A percentile compares a stretch with the other conserved stretches of the same genome.
Conservation (phyloP, 2,797 vertebrate genomes). For the Pachyuromys duprasi region DNA sequence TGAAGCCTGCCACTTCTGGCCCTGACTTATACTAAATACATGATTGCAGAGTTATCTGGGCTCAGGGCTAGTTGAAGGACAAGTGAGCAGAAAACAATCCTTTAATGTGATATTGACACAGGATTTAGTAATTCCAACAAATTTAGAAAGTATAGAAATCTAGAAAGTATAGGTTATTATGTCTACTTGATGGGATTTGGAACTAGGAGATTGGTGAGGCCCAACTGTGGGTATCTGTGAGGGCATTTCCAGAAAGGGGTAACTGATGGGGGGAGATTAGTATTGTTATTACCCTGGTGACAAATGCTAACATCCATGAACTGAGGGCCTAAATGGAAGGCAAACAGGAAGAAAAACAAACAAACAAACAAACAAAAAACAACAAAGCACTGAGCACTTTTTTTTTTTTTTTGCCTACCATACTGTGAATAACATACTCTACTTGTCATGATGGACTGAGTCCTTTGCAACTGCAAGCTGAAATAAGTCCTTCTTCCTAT, state of each 20-base stretch:
- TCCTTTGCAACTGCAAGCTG: background rate
- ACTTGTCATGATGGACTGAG: too few relatives aligned
- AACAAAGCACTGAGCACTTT: background rate
- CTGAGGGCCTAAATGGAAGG: background rate
- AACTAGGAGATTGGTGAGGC: background rate
- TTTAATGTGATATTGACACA: background rate
- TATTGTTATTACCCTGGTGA: background rate
- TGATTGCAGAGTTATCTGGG: conserved; percentile 60
- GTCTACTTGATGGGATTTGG: background rate
- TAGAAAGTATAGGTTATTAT: background rate
- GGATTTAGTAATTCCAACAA: conserved; percentile 36
- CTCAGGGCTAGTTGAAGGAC: conserved; percentile 67
- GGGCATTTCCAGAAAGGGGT: background rate
- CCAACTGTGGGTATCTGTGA: background rate
- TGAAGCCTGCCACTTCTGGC: conserved; percentile 74
- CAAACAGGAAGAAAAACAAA: background rate
- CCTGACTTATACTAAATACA: conserved; percentile 74
- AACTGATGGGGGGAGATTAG: background rate
- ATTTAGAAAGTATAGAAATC: background rate
- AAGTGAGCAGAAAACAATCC: conserved; percentile 63
- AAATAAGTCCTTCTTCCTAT: background rate
- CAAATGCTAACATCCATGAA: background rate
- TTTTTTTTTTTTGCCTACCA: background rate
- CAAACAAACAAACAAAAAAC: background rate
- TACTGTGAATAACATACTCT: background rate